phyloP scores from a whole-genome alignment of 2,888 invertebrate genomes.

The Cepaea hortensis region DNA sequence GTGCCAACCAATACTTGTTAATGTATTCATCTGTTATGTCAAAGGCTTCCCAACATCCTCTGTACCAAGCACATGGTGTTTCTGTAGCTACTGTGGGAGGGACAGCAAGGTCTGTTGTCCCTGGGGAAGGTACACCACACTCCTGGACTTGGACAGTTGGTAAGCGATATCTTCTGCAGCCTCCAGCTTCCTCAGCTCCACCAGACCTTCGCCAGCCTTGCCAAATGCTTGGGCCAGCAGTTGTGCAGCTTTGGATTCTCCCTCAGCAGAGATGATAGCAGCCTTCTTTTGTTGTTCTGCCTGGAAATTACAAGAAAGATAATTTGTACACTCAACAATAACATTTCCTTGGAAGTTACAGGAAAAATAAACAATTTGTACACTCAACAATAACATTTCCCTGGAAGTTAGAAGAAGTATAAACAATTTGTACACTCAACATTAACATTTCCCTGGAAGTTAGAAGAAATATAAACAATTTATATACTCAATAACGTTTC shows the following conservation, averaged over 20 bases:
- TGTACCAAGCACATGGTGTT: neutral
- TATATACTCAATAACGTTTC: too few species aligned
- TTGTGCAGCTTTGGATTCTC: conserved; percentile 96
- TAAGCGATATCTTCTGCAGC: conserved; percentile 99
- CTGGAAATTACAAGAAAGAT: conserved; percentile 62
- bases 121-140: conserved; percentile 94
- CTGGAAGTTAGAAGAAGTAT: too few species aligned
- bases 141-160: conserved; percentile 94
- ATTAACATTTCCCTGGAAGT: too few species aligned
- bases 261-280: conserved; percentile 95
- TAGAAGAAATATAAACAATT: too few species aligned
- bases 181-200: conserved; percentile 97
- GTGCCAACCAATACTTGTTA: too few species aligned
- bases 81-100: conserved; percentile 59
- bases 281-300: conserved; percentile 99
- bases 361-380: too few species aligned
- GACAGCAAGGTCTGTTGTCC: conserved; percentile 90
- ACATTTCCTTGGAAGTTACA: too few species aligned
- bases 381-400: too few species aligned
- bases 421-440: too few species aligned
- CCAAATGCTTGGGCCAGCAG: conserved; percentile 95
- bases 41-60: too few species aligned
- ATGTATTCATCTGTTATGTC: too few species aligned
- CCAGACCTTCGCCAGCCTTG: conserved; percentile 94
- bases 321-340: too few species aligned